Evolutionary conservation across 2,888 invertebrate species (phyloP).

Genomic region (Meiosimyza decipiens): DNA sequence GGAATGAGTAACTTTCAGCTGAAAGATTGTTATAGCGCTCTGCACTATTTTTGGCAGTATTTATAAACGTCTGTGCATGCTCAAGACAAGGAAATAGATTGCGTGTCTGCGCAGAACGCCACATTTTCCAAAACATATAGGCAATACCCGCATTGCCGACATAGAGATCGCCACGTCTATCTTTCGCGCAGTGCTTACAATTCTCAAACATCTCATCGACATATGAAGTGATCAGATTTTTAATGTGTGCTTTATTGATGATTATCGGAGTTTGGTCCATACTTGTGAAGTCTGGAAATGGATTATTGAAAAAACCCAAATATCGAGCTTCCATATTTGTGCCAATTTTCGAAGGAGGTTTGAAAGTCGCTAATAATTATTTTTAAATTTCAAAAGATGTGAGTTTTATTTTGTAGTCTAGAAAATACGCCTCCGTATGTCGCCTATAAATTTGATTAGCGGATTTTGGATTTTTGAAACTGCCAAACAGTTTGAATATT

Average conservation of each 20-base stretch:
- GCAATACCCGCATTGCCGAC: conserved; percentile 71
- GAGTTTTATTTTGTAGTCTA: no score
- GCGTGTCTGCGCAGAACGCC: conserved; percentile 68
- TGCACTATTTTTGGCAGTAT: conserved; percentile 71
- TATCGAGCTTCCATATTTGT: no score
- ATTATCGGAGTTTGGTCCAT: conserved; percentile 52
- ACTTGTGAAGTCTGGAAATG: conserved; percentile 59
- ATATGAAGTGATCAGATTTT: conserved; percentile 63
- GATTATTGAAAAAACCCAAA: conserved; percentile 60
- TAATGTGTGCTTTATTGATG: conserved; percentile 61
- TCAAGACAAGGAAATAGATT: conserved; percentile 70
- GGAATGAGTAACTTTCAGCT: conserved; percentile 76
- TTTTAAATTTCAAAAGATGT: no score
- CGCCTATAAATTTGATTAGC: no score
- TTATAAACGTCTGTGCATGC: conserved; percentile 73
- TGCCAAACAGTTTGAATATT: no score
- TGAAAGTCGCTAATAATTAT: no score
- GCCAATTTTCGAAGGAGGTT: no score
- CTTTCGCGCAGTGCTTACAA: conserved; percentile 60
- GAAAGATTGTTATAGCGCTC: conserved; percentile 66
- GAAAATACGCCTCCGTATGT: no score
- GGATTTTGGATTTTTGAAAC: no score
- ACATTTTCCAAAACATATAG: conserved; percentile 80
- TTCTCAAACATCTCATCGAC: conserved; percentile 64
- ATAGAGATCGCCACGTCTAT: conserved; percentile 64